Base-by-base conservation (phyloP, 2,888 invertebrate genomes). In the Cryptus viduatorius region DNA sequence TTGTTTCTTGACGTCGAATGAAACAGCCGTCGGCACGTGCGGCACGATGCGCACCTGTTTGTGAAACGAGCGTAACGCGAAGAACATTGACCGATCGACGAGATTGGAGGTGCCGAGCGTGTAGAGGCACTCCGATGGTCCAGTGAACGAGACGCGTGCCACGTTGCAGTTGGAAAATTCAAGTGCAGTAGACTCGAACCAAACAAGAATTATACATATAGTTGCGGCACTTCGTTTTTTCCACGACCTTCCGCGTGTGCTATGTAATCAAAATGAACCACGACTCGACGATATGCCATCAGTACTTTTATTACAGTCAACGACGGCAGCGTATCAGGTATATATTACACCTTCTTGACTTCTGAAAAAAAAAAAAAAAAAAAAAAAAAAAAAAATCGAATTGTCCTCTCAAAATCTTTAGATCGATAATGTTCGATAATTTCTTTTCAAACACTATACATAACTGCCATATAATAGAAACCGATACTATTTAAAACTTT, bases 261-360 rank as follows among this genome's bases (percentile, higher is more conserved):
- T 86, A 88, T 85, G 87, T 79, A 78, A 88, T 82, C 78, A 92
- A 85, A 87, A 93, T 93, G 93, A 93, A 92, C 89, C 89, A 92
- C 92, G 92, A 92, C 86, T 84, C 90, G 82, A 83, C 90, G 73
- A 88, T 91, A 84, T 93, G 92, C 86, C 91, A 87, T 56, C 91
- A 90, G 83, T 92, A 93, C 83, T 93, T 93, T 87, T 93, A 93
- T 87, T 91, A 89, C 87, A 93, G 93, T 77, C 92, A 93, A 86
- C 90, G 93, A 80, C 89, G 93, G 59, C 91, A 92, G 53, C 92
- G 93, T 29, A 87, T 91, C 86, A 92, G 93, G 93, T 93, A 92
- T 56, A 61, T 56, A 37, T 48, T n/a, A 7, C 10, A 53, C 37
- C 59, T 4, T n/a, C 29, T 59, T 31, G 24, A 19, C 44, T 48